phyloP scores from a whole-genome alignment of 2,113 vertebrate genomes.

The Thalassarche chlororhynchos region DNA sequence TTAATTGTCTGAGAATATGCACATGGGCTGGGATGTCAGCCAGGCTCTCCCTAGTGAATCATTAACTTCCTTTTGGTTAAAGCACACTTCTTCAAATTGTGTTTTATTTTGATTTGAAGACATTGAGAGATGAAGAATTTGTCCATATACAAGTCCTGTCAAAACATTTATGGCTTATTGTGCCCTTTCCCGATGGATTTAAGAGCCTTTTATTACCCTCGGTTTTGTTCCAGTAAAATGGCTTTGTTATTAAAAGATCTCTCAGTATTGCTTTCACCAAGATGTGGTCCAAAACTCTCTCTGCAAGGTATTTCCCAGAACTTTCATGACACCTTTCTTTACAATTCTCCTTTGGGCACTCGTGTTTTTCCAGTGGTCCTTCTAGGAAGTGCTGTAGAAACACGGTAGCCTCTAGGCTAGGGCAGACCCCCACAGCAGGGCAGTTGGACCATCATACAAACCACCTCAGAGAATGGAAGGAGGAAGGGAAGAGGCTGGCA shows the following conservation, averaged over 20 bases:
- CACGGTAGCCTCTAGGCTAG: background rate
- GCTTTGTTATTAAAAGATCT: background rate
- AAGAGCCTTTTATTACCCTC: background rate
- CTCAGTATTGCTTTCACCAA: background rate
- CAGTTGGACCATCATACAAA: background rate
- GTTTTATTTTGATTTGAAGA: background rate
- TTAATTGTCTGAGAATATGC: background rate
- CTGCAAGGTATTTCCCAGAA: background rate
- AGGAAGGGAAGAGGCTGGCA: background rate
- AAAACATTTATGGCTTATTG: background rate
- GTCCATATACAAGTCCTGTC: background rate
- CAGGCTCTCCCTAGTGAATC: background rate
- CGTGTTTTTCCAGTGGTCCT: background rate
- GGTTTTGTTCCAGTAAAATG: background rate
- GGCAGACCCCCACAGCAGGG: background rate
- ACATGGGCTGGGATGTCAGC: background rate
- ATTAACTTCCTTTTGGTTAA: background rate
- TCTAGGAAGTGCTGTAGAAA: background rate
- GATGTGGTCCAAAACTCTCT: rapidly evolving
- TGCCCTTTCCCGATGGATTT: background rate
- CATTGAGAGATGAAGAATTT: background rate
- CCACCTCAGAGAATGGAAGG: background rate
- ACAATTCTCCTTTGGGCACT: background rate
- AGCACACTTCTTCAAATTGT: background rate
- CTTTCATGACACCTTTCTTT: background rate